Conservation (phyloP, 2,113 vertebrate genomes). For the Nicator chloris region DNA sequence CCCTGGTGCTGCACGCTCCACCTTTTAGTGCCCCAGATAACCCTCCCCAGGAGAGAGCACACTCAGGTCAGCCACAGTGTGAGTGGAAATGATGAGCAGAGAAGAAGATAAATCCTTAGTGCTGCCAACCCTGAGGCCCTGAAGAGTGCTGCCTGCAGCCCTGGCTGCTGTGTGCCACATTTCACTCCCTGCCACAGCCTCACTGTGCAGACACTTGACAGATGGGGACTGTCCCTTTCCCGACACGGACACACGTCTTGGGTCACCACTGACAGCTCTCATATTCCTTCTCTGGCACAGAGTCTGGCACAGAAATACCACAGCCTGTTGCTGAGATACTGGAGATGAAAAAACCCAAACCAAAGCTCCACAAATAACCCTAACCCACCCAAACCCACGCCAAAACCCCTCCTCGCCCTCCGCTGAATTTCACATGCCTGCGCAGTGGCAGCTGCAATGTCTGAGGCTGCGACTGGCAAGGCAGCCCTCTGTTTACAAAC, state of each 20-base stretch:
- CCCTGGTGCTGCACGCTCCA: not conserved
- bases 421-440: not conserved
- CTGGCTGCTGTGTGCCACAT: not conserved
- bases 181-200: not conserved
- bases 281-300: not conserved
- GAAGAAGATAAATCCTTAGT: not conserved
- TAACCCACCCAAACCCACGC: not conserved
- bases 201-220: not conserved
- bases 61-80: not conserved
- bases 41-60: not conserved
- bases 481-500: not conserved
- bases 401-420: not conserved
- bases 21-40: not conserved
- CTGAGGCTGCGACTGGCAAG: not conserved
- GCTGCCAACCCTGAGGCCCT: not conserved
- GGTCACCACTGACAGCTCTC: not conserved
- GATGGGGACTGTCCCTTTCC: not conserved
- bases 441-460: not conserved
- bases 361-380: not conserved
- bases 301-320: not conserved
- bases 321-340: not conserved
- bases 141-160: not conserved
- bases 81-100: not conserved
- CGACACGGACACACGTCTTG: rapidly evolving
- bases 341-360: not conserved